Percentiles rank a stretch among this genome's conserved stretches.
Conservation (phyloP, 35 echinoderm and acorn worm species). For the Ophioderma brevispina region DNA sequence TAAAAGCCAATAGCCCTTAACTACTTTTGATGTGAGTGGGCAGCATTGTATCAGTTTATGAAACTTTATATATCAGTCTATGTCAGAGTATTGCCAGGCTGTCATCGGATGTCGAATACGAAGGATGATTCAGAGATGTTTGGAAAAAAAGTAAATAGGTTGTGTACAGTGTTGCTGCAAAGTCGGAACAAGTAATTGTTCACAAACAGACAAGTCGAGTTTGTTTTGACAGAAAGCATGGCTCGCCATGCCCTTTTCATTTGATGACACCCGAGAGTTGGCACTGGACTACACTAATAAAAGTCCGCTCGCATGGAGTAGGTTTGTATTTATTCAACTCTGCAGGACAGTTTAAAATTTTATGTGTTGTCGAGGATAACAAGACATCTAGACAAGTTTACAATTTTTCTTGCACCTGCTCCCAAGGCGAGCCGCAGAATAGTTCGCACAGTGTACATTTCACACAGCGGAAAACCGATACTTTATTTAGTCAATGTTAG, state of each 20-base stretch:
- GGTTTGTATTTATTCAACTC: background rate
- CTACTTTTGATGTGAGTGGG: background rate
- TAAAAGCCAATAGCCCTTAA: too few relatives aligned
- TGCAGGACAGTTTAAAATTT: background rate
- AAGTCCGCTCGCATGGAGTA: background rate
- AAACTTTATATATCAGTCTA: background rate
- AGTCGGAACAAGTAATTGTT: background rate
- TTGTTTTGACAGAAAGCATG: background rate
- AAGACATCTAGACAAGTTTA: background rate
- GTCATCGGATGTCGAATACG: too few relatives aligned
- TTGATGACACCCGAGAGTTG: background rate
- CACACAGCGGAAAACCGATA: too few relatives aligned
- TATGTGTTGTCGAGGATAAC: too few relatives aligned
- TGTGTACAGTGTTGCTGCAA: background rate
- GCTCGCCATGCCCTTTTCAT: background rate
- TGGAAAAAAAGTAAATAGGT: background rate
- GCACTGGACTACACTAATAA: background rate
- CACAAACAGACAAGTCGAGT: background rate
- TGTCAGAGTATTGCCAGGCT: background rate
- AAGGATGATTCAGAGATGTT: background rate
- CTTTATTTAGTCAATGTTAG: too few relatives aligned
- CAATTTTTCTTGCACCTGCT: too few relatives aligned
- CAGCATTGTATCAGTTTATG: background rate
- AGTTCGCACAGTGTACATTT: too few relatives aligned
- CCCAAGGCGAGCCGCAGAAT: too few relatives aligned